phyloP scores from a whole-genome alignment of 2,888 invertebrate species.

The Therioaphis trifolii region DNA sequence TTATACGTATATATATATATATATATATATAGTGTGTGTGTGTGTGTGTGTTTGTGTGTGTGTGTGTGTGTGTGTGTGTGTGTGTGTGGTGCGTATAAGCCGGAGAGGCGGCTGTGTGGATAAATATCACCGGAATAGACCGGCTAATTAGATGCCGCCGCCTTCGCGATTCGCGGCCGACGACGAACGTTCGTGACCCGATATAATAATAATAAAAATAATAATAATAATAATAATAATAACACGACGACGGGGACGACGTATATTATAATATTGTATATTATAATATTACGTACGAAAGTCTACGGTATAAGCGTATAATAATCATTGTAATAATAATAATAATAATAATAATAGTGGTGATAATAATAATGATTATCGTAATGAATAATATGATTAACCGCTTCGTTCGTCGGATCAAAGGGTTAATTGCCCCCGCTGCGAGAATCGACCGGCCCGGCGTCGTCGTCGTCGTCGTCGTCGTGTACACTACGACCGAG shows the following conservation, averaged over 20 bases:
- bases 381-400: conserved; percentile 42
- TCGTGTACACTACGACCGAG: neutral
- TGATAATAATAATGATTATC: neutral
- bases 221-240: conserved; percentile 29
- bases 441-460: conserved; percentile 14
- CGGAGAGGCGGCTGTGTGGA: conserved; percentile 25
- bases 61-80: neutral
- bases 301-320: neutral
- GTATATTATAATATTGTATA: neutral
- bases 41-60: neutral
- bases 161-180: conserved; percentile 33
- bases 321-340: no score
- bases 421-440: conserved; percentile 30
- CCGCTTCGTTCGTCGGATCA: neutral
- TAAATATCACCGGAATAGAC: conserved; percentile 25
- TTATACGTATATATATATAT: neutral
- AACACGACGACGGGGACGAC: neutral
- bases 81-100: neutral
- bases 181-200: conserved; percentile 23
- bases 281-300: neutral
- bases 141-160: conserved; percentile 40
- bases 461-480: no score
- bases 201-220: conserved; percentile 29
- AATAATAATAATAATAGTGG: no score
- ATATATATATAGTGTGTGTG: neutral